phyloP scores from a whole-genome alignment of 2,113 vertebrate species.

The Spilogale gracilis region DNA sequence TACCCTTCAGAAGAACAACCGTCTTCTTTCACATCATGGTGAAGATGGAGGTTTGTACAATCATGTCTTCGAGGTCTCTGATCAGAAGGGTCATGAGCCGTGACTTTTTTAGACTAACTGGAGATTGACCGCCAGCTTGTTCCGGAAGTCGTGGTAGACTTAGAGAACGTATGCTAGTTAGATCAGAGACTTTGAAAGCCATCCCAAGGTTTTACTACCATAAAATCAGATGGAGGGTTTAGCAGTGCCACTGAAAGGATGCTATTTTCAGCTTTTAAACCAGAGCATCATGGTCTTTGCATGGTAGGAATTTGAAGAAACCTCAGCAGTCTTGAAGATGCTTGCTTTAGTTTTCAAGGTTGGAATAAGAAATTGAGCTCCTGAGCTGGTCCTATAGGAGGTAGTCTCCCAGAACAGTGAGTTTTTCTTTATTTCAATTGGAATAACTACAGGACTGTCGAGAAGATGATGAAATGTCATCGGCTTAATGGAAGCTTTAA shows the following conservation, averaged over 20 bases:
- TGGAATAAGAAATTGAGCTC: slow-evolving; percentile 80
- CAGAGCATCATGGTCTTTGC: slow-evolving; percentile 78
- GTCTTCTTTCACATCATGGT: slow-evolving; percentile 79
- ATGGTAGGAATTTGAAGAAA: slow-evolving; percentile 83
- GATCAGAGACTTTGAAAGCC: slow-evolving; percentile 82
- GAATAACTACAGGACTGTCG: slow-evolving; percentile 59
- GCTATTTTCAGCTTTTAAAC: slow-evolving; percentile 73
- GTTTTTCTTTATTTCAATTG: slow-evolving; percentile 77
- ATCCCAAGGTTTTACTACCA: slow-evolving; percentile 68
- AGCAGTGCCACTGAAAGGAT: slow-evolving; percentile 75
- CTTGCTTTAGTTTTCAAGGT: slow-evolving; percentile 81
- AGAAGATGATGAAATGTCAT: slow-evolving; percentile 78
- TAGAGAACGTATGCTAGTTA: slow-evolving; percentile 69
- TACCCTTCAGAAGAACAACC: slow-evolving; percentile 81
- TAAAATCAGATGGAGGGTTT: slow-evolving; percentile 77
- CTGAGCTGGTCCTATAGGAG: slow-evolving; percentile 52
- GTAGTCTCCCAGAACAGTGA: slow-evolving; percentile 57
- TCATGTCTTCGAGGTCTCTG: slow-evolving; percentile 55
- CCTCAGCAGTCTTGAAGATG: slow-evolving; percentile 71
- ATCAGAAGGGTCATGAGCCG: slow-evolving; percentile 72
- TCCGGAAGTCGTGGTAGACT: slow-evolving; percentile 71
- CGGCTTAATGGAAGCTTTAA: slow-evolving; percentile 73
- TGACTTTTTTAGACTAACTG: slow-evolving; percentile 80
- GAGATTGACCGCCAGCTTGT: slow-evolving; percentile 77
- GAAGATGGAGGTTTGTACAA: slow-evolving; percentile 64